Conservation (phyloP, 2,888 invertebrate species). For the Caenorhabditis wallacei region DNA sequence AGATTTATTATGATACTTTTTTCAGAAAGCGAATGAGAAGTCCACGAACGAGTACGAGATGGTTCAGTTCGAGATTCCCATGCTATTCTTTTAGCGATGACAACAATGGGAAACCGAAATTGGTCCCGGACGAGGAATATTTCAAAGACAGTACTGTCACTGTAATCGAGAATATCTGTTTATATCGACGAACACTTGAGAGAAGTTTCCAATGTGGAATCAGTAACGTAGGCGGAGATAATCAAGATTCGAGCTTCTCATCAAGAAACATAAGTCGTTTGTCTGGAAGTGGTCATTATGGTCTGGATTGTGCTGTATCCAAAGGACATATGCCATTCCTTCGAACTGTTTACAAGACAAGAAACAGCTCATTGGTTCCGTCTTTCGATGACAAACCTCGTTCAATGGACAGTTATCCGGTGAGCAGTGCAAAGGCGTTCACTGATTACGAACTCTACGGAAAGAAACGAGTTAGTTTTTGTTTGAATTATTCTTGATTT, state of each 20-base stretch:
- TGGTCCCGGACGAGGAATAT: too few species aligned
- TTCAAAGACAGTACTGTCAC: too few species aligned
- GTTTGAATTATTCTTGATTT: not conserved
- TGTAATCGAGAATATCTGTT: too few species aligned
- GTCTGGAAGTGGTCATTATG: not conserved
- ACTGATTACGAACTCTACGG: not conserved
- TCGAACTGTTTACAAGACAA: not conserved
- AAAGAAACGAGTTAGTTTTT: not conserved
- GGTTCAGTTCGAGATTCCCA: not conserved
- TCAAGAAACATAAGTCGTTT: not conserved
- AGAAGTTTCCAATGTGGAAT: too few species aligned
- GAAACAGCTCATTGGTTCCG: too few species aligned
- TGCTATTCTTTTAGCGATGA: too few species aligned
- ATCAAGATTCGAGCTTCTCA: not conserved
- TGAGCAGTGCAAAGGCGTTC: not conserved
- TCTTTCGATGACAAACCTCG: too few species aligned
- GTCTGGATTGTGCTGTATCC: slow-evolving; percentile 7
- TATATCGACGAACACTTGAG: too few species aligned
- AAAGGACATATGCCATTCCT: not conserved
- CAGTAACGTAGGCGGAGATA: not conserved
- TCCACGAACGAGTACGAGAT: not conserved
- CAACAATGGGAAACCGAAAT: too few species aligned
- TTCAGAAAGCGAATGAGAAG: too few species aligned
- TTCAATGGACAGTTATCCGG: not conserved
- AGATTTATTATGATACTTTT: too few species aligned